Evolutionary conservation across 2,888 invertebrate species (phyloP).

Genomic region (Latrodectus elegans): DNA sequence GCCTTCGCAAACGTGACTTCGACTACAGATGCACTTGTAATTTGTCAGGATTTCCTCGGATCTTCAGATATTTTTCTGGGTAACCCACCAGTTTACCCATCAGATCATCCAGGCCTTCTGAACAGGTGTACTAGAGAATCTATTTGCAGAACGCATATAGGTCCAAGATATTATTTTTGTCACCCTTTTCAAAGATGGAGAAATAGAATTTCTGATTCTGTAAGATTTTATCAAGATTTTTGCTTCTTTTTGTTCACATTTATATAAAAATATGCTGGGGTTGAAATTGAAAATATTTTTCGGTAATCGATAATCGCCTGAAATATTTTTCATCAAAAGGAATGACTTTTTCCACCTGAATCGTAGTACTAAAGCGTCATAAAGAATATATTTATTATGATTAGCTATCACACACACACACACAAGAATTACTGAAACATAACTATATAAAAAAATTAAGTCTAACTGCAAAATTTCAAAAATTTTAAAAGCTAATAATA

Average conservation of each 20-base stretch:
- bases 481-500: too few species aligned
- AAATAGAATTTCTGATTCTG: neutral
- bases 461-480: too few species aligned
- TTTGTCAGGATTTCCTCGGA: constrained; percentile 65
- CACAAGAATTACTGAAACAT: too few species aligned
- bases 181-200: neutral
- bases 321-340: neutral
- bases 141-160: constrained; percentile 53
- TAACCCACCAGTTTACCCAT: constrained; percentile 36
- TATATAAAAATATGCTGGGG: neutral
- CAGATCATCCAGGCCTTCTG: constrained; percentile 54
- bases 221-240: neutral
- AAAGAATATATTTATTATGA: too few species aligned
- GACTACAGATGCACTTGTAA: constrained; percentile 48
- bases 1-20: neutral
- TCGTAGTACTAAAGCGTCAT: too few species aligned
- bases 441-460: too few species aligned
- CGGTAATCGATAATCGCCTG: neutral
- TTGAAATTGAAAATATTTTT: neutral
- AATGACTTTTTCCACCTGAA: too few species aligned
- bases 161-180: neutral
- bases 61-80: constrained; percentile 22
- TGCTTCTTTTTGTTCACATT: neutral
- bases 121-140: constrained; percentile 50
- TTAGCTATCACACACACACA: too few species aligned